These are phyloP conservation scores for Camponotus pennsylvanicus DNA, from an alignment of 1,140 invertebrate genomes.

Conservation along the genomic window DNA sequence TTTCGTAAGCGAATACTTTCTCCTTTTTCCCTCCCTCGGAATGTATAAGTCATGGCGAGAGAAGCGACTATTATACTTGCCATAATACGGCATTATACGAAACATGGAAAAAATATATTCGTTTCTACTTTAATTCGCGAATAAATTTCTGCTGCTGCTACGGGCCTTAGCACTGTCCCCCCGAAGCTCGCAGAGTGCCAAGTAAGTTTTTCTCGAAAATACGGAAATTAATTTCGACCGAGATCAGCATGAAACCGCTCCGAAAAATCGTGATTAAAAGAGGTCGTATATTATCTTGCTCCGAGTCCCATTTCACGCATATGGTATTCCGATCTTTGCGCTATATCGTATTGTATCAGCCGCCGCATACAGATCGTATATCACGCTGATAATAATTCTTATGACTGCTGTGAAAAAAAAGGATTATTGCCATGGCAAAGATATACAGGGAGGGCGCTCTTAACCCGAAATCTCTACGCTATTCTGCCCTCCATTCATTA, in stretches of 20 bases:
- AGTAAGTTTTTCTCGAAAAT: slow-evolving; percentile 43
- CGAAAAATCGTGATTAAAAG: slow-evolving; percentile 46
- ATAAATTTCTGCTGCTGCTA: slow-evolving; percentile 28
- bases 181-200: not conserved
- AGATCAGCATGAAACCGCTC: slow-evolving; percentile 36
- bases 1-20: slow-evolving; percentile 31
- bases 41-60: slow-evolving; percentile 4
- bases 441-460: slow-evolving; percentile 51
- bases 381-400: slow-evolving; percentile 61
- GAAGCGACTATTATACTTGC: not conserved
- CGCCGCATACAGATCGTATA: slow-evolving; percentile 54
- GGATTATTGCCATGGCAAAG: slow-evolving; percentile 58
- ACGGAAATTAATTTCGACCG: slow-evolving; percentile 55
- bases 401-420: slow-evolving; percentile 29
- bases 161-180: not conserved
- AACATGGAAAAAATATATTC: slow-evolving; percentile 25
- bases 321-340: slow-evolving; percentile 59
- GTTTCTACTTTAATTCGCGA: slow-evolving; percentile 46
- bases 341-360: slow-evolving; percentile 60
- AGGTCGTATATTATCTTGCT: slow-evolving; percentile 27
- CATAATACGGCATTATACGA: slow-evolving; percentile 44
- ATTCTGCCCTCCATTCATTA: slow-evolving; percentile 69
- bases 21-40: no score
- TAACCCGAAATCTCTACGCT: slow-evolving; percentile 68
- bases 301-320: slow-evolving; percentile 44